A percentile compares a stretch with the other conserved stretches of the same genome.
phyloP scores from a whole-genome alignment of 23 tunicate species.

The Trididemnum miniatum region DNA sequence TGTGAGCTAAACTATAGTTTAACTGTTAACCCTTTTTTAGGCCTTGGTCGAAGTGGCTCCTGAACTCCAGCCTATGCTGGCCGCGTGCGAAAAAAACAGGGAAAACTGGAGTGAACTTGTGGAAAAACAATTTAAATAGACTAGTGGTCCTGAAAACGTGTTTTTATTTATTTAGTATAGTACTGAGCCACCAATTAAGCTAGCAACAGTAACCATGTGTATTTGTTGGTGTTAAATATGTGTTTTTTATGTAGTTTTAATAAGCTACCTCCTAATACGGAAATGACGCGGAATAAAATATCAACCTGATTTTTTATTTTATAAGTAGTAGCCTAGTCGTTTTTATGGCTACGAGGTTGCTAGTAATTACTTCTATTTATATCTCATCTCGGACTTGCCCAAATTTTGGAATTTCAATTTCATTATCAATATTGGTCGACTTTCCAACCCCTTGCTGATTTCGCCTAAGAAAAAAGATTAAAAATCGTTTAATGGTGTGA shows the following conservation, averaged over 20 bases:
- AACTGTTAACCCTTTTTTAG: constrained; percentile 46
- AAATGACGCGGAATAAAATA: background rate
- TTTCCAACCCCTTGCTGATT: too few species aligned
- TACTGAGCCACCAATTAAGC: background rate
- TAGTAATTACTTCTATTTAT: too few species aligned
- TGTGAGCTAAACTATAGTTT: too few species aligned
- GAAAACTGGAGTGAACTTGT: constrained; percentile 44
- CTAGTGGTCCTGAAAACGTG: background rate
- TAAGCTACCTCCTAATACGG: background rate
- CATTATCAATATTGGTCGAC: too few species aligned
- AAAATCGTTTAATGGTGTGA: too few species aligned
- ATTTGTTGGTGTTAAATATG: background rate
- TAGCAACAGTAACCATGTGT: background rate
- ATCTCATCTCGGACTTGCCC: too few species aligned
- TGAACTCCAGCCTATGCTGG: constrained; percentile 63
- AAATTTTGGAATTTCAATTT: too few species aligned
- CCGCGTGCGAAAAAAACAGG: constrained; percentile 61
- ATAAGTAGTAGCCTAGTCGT: too few species aligned
- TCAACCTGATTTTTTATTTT: too few species aligned
- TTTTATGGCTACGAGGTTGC: too few species aligned
- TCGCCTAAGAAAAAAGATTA: too few species aligned
- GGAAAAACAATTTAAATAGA: background rate
- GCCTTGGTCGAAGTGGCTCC: constrained; percentile 44
- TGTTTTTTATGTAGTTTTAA: background rate
- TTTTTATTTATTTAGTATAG: background rate